Percentiles rank a stretch among this genome's conserved stretches.
Conservation (phyloP, 2,888 invertebrate species). For the Cephalotes varians region DNA sequence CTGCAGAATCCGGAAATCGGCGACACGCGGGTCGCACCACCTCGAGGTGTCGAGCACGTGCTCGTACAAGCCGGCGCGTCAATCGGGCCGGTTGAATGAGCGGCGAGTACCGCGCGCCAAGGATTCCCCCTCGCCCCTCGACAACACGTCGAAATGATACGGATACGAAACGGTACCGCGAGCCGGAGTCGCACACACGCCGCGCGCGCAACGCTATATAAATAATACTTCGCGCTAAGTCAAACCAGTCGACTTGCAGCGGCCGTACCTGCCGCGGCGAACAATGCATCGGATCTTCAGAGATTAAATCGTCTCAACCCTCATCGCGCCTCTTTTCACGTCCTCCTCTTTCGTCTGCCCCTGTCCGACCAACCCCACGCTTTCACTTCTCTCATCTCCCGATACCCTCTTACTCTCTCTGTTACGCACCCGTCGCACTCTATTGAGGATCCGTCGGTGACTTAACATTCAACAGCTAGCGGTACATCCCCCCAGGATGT, state of each 20-base stretch:
- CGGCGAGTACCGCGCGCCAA: constrained; percentile 25
- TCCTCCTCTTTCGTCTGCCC: neutral
- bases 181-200: constrained; percentile 52
- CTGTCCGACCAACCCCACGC: neutral
- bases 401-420: neutral
- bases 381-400: neutral
- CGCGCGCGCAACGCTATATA: constrained; percentile 78
- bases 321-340: neutral
- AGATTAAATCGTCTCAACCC: constrained; percentile 55
- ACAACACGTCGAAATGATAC: constrained; percentile 56
- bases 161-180: constrained; percentile 66
- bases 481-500: constrained; percentile 73
- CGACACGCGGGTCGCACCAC: neutral
- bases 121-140: constrained; percentile 26
- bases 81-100: constrained; percentile 34
- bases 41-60: neutral
- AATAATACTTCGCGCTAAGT: constrained; percentile 83
- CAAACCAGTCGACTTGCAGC: constrained; percentile 83
- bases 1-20: neutral
- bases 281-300: constrained; percentile 69
- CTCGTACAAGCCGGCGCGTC: neutral
- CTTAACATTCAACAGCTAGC: neutral
- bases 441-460: neutral
- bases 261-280: constrained; percentile 81
- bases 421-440: neutral